A percentile compares a stretch with the other conserved stretches of the same genome.
Evolutionary conservation across 2,797 vertebrate species (phyloP).

Genomic region (Phylloscopus collybita): DNA sequence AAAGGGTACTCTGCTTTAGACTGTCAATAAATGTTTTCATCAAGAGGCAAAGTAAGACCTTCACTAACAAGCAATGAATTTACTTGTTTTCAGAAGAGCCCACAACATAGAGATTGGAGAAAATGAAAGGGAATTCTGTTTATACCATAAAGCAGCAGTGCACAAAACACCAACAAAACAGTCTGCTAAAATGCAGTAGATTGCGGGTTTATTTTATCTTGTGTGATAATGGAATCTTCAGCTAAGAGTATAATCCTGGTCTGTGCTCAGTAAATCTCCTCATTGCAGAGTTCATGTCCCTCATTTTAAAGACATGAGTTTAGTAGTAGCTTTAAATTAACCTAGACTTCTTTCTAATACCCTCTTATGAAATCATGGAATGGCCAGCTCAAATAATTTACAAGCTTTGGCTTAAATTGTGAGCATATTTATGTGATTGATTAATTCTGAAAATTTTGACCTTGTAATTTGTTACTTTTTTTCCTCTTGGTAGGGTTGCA

Average conservation of each 20-base stretch:
- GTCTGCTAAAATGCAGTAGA: background rate
- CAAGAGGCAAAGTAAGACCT: background rate
- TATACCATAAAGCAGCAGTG: background rate
- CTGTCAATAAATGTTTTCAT: background rate
- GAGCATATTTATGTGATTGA: background rate
- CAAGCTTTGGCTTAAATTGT: background rate
- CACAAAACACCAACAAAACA: background rate
- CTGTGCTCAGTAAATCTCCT: conserved; percentile 46
- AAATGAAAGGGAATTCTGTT: background rate
- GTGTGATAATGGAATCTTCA: conserved; percentile 26
- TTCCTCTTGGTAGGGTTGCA: conserved; percentile 82
- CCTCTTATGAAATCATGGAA: background rate
- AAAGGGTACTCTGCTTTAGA: background rate
- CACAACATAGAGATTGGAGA: background rate
- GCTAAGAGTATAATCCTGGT: conserved; percentile 52
- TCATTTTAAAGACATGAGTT: conserved; percentile 32
- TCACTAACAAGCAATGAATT: background rate
- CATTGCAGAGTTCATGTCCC: background rate
- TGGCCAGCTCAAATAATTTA: background rate
- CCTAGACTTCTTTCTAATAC: background rate
- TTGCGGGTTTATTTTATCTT: conserved; percentile 5
- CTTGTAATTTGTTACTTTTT: background rate
- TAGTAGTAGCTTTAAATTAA: conserved; percentile 26
- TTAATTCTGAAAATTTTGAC: background rate
- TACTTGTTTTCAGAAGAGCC: background rate